A percentile compares a stretch with the other conserved stretches of the same genome.
phyloP scores from a whole-genome alignment of 2,113 vertebrate species.

The Sciurus niger region DNA sequence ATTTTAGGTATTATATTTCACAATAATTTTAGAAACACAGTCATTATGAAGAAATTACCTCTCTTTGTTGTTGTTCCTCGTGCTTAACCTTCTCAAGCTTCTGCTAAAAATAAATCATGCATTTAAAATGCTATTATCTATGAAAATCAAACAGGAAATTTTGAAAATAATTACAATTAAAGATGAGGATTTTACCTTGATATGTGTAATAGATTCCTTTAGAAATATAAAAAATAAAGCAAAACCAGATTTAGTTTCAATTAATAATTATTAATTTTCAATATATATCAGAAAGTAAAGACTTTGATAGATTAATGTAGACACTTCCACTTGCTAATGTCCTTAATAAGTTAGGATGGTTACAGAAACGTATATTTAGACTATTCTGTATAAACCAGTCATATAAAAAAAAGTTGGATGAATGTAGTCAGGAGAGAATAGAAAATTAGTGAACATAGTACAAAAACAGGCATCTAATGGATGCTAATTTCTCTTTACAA shows the following conservation, averaged over 20 bases:
- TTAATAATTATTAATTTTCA: neutral
- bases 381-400: neutral
- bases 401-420: neutral
- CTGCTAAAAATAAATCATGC: constrained; percentile 41
- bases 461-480: neutral
- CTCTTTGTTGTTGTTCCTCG: constrained; percentile 43
- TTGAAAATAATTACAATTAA: neutral
- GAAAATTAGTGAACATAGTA: neutral
- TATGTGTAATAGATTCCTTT: constrained; percentile 17
- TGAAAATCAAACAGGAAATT: constrained; percentile 1
- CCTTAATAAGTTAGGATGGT: neutral
- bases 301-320: neutral
- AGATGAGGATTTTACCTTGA: constrained; percentile 65
- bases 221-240: constrained; percentile 64
- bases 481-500: neutral
- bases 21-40: constrained; percentile 23
- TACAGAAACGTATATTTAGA: neutral
- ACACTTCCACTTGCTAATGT: neutral
- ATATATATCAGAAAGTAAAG: constrained; percentile 32
- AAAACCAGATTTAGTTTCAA: constrained; percentile 13
- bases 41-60: constrained; percentile 65
- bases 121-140: neutral
- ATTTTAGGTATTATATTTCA: neutral
- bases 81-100: constrained; percentile 21
- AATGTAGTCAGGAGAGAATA: neutral